phyloP scores from a whole-genome alignment of 2,113 vertebrate genomes.

The Halichoeres trimaculatus region DNA sequence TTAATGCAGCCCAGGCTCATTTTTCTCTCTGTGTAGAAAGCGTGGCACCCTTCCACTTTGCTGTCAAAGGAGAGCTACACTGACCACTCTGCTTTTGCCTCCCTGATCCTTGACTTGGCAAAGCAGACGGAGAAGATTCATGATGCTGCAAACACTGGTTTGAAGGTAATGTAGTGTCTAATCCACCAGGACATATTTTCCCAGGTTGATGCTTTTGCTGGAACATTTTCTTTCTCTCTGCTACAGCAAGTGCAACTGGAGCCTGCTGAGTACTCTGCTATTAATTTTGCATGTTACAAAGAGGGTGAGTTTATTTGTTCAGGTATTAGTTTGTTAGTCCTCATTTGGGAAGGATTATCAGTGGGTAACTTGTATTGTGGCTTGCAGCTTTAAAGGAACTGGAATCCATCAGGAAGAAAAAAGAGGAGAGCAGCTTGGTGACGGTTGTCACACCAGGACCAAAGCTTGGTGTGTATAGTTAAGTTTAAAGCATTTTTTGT shows the following conservation, averaged over 20 bases:
- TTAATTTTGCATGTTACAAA: slow-evolving; percentile 40
- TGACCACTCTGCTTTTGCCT: background rate
- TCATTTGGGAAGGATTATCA: background rate
- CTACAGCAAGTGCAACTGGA: slow-evolving; percentile 64
- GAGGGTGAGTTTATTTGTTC: slow-evolving; percentile 48
- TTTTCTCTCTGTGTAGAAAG: slow-evolving; percentile 37
- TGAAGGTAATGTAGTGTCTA: slow-evolving; percentile 51
- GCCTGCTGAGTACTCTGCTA: slow-evolving; percentile 9
- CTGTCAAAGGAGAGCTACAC: slow-evolving; percentile 38
- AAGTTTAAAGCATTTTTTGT: background rate
- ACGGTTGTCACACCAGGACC: slow-evolving; percentile 31
- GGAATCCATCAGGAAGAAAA: slow-evolving; percentile 46
- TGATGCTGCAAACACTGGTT: slow-evolving; percentile 3
- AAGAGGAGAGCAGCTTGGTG: slow-evolving; percentile 29
- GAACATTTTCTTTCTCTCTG: background rate
- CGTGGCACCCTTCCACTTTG: slow-evolving; percentile 62
- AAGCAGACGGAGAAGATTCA: slow-evolving; percentile 43
- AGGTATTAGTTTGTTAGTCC: background rate
- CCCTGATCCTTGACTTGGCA: slow-evolving; percentile 46
- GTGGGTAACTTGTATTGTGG: background rate
- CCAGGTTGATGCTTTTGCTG: background rate
- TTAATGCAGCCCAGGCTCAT: no score
- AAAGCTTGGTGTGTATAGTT: slow-evolving; percentile 55
- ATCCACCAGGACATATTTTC: background rate
- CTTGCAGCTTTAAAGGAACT: slow-evolving; percentile 65